A percentile compares a stretch with the other conserved stretches of the same genome.
These are phyloP conservation scores for Pipistrellus pygmaeus DNA, from an alignment of 2,797 vertebrate species.

Conservation along the genomic window DNA sequence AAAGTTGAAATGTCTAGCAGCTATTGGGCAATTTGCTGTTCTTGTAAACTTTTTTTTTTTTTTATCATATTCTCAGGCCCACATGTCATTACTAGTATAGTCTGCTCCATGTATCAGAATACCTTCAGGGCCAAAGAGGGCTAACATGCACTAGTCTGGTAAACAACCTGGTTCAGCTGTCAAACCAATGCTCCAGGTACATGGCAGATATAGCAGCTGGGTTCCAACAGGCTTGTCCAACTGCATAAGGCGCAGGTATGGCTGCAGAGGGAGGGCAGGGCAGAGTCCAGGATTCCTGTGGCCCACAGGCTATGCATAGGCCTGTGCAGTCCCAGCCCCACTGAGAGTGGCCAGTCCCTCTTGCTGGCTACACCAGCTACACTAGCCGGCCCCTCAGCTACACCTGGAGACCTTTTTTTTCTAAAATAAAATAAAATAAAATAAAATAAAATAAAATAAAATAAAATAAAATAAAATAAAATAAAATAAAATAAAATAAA, in stretches of 20 bases:
- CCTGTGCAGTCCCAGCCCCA: neutral
- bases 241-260: accelerated
- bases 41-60: slow-evolving; percentile 88
- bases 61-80: slow-evolving; percentile 92
- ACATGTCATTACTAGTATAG: slow-evolving; percentile 96
- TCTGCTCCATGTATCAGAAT: slow-evolving; percentile 94
- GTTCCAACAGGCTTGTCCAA: slow-evolving; percentile 84
- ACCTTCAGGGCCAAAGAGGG: slow-evolving; percentile 91
- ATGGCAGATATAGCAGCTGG: slow-evolving; percentile 94
- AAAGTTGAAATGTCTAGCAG: neutral
- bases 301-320: neutral
- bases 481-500: neutral
- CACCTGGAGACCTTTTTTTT: neutral
- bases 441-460: too few relatives aligned
- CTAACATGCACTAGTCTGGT: slow-evolving; percentile 89
- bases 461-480: neutral
- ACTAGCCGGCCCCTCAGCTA: neutral
- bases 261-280: neutral
- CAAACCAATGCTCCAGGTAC: slow-evolving; percentile 93
- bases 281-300: neutral
- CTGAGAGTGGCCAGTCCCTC: neutral
- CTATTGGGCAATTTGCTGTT: neutral
- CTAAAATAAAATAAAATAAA: neutral
- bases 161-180: slow-evolving; percentile 91
- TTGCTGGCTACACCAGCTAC: neutral